phyloP scores from a whole-genome alignment of 2,113 vertebrate genomes.

The Mastomys coucha region DNA sequence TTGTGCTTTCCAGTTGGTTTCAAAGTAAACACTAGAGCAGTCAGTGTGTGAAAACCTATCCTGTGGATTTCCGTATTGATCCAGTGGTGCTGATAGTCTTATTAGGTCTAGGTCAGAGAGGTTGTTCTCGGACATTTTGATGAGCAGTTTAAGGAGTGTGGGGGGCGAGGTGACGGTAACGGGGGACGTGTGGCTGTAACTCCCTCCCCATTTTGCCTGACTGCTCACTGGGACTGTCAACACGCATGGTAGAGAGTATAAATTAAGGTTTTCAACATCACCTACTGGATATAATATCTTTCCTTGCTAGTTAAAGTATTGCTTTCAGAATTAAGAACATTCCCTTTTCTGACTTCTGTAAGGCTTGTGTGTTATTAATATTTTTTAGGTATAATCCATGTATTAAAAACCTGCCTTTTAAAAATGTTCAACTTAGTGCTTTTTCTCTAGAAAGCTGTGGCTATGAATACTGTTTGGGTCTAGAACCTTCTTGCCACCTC shows the following conservation, averaged over 20 bases:
- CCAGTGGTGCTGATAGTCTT: constrained; percentile 7
- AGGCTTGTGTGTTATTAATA: background rate
- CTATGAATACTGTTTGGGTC: background rate
- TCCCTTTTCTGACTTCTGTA: constrained; percentile 13
- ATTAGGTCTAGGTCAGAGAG: background rate
- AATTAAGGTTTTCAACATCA: background rate
- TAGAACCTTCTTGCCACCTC: background rate
- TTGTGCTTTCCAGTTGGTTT: constrained; percentile 2
- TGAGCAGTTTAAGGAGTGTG: constrained; percentile 75
- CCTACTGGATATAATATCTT: background rate
- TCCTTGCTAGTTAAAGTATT: background rate
- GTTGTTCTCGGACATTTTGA: constrained; percentile 74
- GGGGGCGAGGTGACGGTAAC: constrained; percentile 63
- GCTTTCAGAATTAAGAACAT: constrained; percentile 36
- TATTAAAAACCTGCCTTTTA: background rate
- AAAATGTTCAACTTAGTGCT: background rate
- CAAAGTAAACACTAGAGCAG: constrained; percentile 26
- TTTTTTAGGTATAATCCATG: background rate
- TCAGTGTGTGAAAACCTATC: background rate
- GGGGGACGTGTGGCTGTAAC: constrained; percentile 74
- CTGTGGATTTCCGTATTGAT: constrained; percentile 57
- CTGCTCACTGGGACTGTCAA: constrained; percentile 59
- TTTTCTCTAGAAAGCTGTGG: background rate
- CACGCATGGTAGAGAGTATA: constrained; percentile 35
- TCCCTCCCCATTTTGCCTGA: constrained; percentile 62